Conservation (phyloP, 2,113 vertebrate genomes). For the Limnothrissa miodon region DNA sequence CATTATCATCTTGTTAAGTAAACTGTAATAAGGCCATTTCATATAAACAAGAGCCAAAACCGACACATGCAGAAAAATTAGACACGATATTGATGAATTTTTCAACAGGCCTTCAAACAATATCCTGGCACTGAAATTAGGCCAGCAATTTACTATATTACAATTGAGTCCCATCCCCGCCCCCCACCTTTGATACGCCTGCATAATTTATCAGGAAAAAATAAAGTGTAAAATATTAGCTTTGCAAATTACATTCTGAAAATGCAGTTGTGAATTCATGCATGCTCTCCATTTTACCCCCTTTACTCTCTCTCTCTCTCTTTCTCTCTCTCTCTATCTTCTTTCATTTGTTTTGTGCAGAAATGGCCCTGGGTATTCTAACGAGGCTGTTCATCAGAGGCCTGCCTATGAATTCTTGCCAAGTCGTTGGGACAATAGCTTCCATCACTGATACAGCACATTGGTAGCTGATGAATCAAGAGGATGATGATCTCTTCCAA, state of each 20-base stretch:
- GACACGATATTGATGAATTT: slow-evolving; percentile 30
- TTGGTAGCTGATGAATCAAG: neutral
- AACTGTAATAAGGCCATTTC: neutral
- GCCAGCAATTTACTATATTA: slow-evolving; percentile 29
- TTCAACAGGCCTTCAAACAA: slow-evolving; percentile 34
- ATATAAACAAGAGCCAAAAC: neutral
- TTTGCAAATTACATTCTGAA: slow-evolving; percentile 29
- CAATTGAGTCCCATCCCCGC: slow-evolving; percentile 7
- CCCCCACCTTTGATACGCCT: slow-evolving; percentile 15
- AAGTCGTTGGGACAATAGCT: neutral
- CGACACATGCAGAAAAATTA: neutral
- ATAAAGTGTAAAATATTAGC: slow-evolving; percentile 36
- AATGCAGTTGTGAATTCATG: slow-evolving; percentile 25
- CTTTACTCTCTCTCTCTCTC: neutral
- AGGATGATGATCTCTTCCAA: neutral
- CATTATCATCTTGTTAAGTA: neutral
- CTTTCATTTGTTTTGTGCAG: neutral
- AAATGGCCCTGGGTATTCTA: slow-evolving; percentile 6
- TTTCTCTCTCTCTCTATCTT: neutral
- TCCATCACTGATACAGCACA: slow-evolving; percentile 8
- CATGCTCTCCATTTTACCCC: slow-evolving; percentile 3
- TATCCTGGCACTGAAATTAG: slow-evolving; percentile 17
- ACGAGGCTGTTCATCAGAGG: slow-evolving; percentile 2
- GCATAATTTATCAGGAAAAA: slow-evolving; percentile 43
- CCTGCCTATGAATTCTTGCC: neutral